Evolutionary conservation across 1,140 invertebrate species (phyloP), one percentile per base, ranked within the genome.

Genomic region (Cotesia chilonis): DNA sequence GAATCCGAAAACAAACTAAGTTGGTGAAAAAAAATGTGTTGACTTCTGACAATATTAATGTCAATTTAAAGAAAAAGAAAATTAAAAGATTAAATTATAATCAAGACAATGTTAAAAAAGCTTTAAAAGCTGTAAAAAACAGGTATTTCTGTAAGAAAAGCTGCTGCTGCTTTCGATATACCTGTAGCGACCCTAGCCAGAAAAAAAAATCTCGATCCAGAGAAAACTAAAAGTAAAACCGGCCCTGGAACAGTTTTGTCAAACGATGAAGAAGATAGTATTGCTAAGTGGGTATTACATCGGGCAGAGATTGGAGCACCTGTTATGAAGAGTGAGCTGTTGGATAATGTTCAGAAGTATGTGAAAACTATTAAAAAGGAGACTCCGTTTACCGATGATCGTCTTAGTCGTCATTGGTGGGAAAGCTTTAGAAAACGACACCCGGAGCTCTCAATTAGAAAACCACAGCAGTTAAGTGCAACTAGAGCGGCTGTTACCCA

Each of bases 331-430:
- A 17, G 12, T n/a, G 38, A 77, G 61, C 66, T 85, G 51, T n/a
- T 78, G 6, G 76, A 78, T 71, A 81, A 77, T 75, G 80, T 83
- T n/a, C 74, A 81, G 74, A 75, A 77, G 68, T 76, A 81, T 20
- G 73, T 83, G 51, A 68, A 80, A 82, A 17, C 74, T 59, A 51
- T 36, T 47, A 57, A 80, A 69, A 64, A 75, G 75, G 57, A 28
- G 17, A 20, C 55, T 59, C 55, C 55, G 17, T 80, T 82, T 71
- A 76, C 41, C 61, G 70, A 80, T 71, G 65, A 68, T 38, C 64
- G 73, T 51, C 78, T 77, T 47, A 73, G 77, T n/a, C n/a, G n/a
- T n/a, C n/a, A n/a, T n/a, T n/a, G n/a, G n/a, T n/a, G n/a, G n/a
- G n/a, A n/a, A n/a, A n/a, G n/a, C n/a, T n/a, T n/a, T n/a, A n/a